phyloP scores from a whole-genome alignment of 1,140 invertebrate genomes.

The Probaryconus sp. region DNA sequence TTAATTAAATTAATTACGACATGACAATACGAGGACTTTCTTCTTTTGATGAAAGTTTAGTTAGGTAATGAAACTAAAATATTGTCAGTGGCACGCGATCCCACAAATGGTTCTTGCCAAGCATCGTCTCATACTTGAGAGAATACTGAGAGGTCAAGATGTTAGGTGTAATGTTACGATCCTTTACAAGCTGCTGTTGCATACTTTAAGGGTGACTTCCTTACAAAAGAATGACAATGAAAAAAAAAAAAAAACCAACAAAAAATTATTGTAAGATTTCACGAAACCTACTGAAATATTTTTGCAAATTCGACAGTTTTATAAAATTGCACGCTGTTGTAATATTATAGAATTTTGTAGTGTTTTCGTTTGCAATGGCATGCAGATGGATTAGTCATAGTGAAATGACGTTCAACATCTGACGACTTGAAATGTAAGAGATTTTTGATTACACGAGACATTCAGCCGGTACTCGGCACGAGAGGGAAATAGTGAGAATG shows the following conservation, averaged over 20 bases:
- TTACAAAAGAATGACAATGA: conserved; percentile 10
- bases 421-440: conserved; percentile 35
- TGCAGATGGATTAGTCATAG: conserved; percentile 15
- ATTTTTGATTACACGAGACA: conserved; percentile 36
- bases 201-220: conserved; percentile 1
- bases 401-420: conserved; percentile 20
- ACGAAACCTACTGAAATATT: neutral
- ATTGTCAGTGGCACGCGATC: conserved; percentile 46
- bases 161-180: conserved; percentile 33
- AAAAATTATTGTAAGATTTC: conserved; percentile 12
- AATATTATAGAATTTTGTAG: too few relatives aligned
- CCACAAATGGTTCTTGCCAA: neutral
- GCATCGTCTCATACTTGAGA: conserved; percentile 31
- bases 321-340: too few relatives aligned
- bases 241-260: too few relatives aligned
- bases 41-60: conserved; percentile 30
- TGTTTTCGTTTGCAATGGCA: too few relatives aligned
- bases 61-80: conserved; percentile 25
- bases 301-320: too few relatives aligned
- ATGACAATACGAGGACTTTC: conserved; percentile 8
- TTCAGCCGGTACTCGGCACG: conserved; percentile 9
- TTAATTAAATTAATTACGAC: conserved; percentile 27
- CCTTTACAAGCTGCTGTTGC: conserved; percentile 20
- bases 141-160: conserved; percentile 29
- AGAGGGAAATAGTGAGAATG: conserved; percentile 17